These are phyloP conservation scores for Nothobranchius kuhntae DNA, from an alignment of 2,113 vertebrate genomes.

Conservation along the genomic window DNA sequence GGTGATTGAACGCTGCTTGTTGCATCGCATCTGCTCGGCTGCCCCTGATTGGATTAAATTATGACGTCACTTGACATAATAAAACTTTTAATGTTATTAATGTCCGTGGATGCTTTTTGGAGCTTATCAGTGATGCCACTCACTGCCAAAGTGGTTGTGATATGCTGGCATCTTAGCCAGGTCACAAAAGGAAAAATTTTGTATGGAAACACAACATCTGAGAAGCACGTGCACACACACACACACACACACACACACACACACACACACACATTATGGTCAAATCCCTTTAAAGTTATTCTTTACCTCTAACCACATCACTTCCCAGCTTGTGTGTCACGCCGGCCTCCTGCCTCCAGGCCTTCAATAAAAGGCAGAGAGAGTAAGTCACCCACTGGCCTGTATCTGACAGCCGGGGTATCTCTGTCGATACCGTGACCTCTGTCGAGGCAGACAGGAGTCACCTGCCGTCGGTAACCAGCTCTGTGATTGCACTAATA, in stretches of 20 bases:
- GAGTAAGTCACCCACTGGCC: conserved; percentile 55
- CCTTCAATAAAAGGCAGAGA: conserved; percentile 59
- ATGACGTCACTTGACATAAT: too few species aligned
- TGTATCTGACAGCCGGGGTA: conserved; percentile 55
- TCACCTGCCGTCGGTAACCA: conserved; percentile 35
- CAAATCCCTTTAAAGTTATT: conserved; percentile 51
- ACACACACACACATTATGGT: conserved; percentile 1
- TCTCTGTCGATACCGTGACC: conserved; percentile 61
- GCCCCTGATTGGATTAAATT: too few species aligned
- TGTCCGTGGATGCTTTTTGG: too few species aligned
- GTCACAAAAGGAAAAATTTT: too few species aligned
- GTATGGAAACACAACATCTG: too few species aligned
- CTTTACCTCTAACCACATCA: conserved; percentile 57
- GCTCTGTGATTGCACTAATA: conserved; percentile 21
- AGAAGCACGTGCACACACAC: neutral
- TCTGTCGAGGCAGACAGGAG: conserved; percentile 41
- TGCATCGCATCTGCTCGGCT: too few species aligned
- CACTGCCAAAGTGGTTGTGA: too few species aligned
- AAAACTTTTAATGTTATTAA: too few species aligned
- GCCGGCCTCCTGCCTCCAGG: conserved; percentile 49
- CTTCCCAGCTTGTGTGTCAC: conserved; percentile 46
- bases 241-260: neutral
- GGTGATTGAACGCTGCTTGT: too few species aligned
- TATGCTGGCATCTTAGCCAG: too few species aligned
- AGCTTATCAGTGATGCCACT: too few species aligned